Conservation (phyloP, 2,113 vertebrate genomes). For the Cephalopholis sonnerati region DNA sequence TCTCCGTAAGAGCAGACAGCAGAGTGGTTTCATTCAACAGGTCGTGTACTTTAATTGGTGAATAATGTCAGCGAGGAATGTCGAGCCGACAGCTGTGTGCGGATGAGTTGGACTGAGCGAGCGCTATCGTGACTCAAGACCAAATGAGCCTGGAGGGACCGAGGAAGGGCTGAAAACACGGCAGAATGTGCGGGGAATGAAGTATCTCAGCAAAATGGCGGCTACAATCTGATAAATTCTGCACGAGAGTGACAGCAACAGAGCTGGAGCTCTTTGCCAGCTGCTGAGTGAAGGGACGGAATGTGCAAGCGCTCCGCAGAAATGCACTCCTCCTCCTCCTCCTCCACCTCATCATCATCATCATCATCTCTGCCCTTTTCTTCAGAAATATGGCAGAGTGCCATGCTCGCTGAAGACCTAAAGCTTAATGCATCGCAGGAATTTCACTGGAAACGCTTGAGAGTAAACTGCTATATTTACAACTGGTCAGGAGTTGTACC, state of each 20-base stretch:
- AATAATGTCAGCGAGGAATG: conserved; percentile 46
- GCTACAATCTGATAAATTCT: conserved; percentile 68
- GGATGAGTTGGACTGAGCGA: conserved; percentile 11
- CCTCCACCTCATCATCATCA: conserved; percentile 38
- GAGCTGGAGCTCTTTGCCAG: conserved; percentile 60
- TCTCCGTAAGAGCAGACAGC: conserved; percentile 21
- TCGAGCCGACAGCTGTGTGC: conserved; percentile 37
- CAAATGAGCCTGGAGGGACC: neutral
- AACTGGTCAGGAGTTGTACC: neutral
- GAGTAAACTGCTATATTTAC: neutral
- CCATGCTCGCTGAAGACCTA: conserved; percentile 33
- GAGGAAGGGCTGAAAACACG: neutral
- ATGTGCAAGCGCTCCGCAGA: conserved; percentile 67
- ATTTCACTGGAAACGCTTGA: neutral
- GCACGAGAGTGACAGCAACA: conserved; percentile 65
- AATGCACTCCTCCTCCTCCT: conserved; percentile 61
- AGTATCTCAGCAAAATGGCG: conserved; percentile 46
- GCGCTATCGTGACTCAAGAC: conserved; percentile 11
- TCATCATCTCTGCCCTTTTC: conserved; percentile 59
- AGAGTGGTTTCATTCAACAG: conserved; percentile 30
- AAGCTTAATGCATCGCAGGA: conserved; percentile 35
- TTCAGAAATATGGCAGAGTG: conserved; percentile 15
- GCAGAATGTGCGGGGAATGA: conserved; percentile 7
- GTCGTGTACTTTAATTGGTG: conserved; percentile 21
- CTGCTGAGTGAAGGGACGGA: conserved; percentile 69